Evolutionary conservation across 2,888 invertebrate genomes (phyloP).

Genomic region (Pseudolycoriella hygida): DNA sequence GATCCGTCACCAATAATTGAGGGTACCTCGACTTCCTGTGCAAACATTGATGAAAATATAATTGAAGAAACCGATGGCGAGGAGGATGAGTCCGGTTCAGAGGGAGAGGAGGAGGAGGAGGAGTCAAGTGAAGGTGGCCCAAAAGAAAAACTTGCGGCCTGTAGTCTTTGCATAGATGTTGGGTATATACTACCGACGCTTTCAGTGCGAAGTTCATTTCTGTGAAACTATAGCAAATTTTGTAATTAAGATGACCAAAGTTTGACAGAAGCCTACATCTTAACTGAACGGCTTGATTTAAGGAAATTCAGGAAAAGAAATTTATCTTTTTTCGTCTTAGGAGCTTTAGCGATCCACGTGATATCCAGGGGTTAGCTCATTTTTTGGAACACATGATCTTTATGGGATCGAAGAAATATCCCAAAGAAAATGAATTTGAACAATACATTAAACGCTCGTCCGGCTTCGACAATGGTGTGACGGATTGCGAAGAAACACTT

Average conservation of each 20-base stretch:
- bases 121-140: slow-evolving; percentile 14
- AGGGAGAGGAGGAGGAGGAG: slow-evolving; percentile 9
- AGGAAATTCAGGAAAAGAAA: too few species aligned
- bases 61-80: slow-evolving; percentile 14
- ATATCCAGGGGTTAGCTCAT: slow-evolving; percentile 66
- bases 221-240: background rate
- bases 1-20: slow-evolving; percentile 31
- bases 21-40: too few species aligned
- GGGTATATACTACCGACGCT: slow-evolving; percentile 31
- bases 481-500: slow-evolving; percentile 71
- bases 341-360: slow-evolving; percentile 56
- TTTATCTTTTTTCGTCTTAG: too few species aligned
- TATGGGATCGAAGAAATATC: slow-evolving; percentile 84
- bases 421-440: slow-evolving; percentile 71
- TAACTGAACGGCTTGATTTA: too few species aligned
- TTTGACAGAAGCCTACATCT: too few species aligned
- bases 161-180: slow-evolving; percentile 55
- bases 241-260: too few species aligned
- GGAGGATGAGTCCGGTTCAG: slow-evolving; percentile 8
- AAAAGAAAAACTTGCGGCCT: slow-evolving; percentile 39
- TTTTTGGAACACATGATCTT: slow-evolving; percentile 85
- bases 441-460: slow-evolving; percentile 66
- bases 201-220: background rate
- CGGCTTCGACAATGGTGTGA: slow-evolving; percentile 73
- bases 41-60: slow-evolving; percentile 5